Conservation (phyloP, 2,888 invertebrate species). For the Ferrisia virgata region DNA sequence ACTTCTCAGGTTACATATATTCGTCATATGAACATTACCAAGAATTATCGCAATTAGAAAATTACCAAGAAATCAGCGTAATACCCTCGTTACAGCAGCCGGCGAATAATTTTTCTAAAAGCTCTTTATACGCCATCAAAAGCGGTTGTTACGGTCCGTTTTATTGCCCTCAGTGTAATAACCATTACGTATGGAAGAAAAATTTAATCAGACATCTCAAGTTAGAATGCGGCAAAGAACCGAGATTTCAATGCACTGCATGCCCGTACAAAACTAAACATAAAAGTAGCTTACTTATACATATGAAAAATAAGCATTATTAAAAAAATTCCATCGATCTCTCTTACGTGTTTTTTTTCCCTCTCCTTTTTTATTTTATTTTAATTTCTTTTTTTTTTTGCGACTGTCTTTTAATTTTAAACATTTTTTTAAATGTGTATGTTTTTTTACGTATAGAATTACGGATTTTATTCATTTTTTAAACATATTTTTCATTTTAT, state of each 20-base stretch:
- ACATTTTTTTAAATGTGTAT: too few species aligned
- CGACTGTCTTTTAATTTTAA: background rate
- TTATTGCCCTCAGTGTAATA: conserved; percentile 38
- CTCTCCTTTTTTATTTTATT: background rate
- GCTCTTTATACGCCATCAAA: conserved; percentile 39
- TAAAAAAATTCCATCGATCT: background rate
- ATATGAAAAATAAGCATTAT: conserved; percentile 35
- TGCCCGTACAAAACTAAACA: conserved; percentile 38
- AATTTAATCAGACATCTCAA: conserved; percentile 41
- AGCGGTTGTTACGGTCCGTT: conserved; percentile 37
- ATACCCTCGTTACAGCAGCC: conserved; percentile 4
- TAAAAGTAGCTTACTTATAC: conserved; percentile 34
- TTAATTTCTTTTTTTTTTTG: too few species aligned
- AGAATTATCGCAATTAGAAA: conserved; percentile 25
- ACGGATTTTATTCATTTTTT: background rate
- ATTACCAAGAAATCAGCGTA: conserved; percentile 37
- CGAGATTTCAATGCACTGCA: conserved; percentile 28
- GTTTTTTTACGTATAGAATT: too few species aligned
- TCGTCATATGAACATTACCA: background rate
- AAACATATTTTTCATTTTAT: background rate
- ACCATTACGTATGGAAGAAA: conserved; percentile 43
- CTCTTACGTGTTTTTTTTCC: background rate
- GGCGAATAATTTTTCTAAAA: conserved; percentile 32
- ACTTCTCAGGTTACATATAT: conserved; percentile 6
- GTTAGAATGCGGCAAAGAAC: conserved; percentile 42